Evolutionary conservation across 2,113 vertebrate species (phyloP).

Genomic region (Chrysochloris asiatica): DNA sequence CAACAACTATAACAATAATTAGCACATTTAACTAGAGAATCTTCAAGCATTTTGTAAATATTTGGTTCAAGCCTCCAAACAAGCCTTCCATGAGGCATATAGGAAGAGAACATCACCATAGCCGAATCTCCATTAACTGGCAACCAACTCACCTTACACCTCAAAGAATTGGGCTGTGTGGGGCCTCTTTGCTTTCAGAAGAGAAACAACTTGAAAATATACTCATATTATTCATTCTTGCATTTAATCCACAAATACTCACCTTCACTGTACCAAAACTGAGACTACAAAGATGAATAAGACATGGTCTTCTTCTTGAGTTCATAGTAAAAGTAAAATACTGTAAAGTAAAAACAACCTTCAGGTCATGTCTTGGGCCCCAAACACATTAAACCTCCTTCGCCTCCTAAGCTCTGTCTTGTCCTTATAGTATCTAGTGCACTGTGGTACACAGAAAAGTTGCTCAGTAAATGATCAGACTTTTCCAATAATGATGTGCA

Average conservation of each 20-base stretch:
- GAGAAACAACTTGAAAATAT: conserved; percentile 23
- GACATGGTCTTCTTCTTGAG: not conserved
- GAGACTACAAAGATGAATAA: not conserved
- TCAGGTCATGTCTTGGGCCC: not conserved
- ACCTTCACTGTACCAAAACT: not conserved
- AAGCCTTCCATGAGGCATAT: not conserved
- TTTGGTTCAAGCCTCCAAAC: conserved; percentile 48
- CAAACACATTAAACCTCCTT: conserved; percentile 21
- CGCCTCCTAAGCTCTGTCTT: not conserved
- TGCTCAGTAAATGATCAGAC: conserved; percentile 28
- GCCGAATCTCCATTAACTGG: not conserved
- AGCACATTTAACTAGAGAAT: conserved; percentile 33
- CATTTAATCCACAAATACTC: not conserved
- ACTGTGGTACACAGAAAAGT: not conserved
- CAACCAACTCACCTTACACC: conserved; percentile 43
- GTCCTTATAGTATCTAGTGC: not conserved
- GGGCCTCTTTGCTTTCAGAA: conserved; percentile 25
- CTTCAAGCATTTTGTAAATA: conserved; percentile 48
- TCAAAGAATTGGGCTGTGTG: conserved; percentile 13
- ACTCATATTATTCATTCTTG: conserved; percentile 13
- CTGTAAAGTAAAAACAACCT: conserved; percentile 32
- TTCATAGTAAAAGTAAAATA: not conserved
- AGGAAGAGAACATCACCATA: not conserved
- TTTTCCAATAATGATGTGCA: conserved; percentile 23
- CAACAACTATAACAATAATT: conserved; percentile 38